These are phyloP conservation scores for Hyperoplus immaculatus DNA, from an alignment of 2,797 vertebrate genomes.

Conservation along the genomic window DNA sequence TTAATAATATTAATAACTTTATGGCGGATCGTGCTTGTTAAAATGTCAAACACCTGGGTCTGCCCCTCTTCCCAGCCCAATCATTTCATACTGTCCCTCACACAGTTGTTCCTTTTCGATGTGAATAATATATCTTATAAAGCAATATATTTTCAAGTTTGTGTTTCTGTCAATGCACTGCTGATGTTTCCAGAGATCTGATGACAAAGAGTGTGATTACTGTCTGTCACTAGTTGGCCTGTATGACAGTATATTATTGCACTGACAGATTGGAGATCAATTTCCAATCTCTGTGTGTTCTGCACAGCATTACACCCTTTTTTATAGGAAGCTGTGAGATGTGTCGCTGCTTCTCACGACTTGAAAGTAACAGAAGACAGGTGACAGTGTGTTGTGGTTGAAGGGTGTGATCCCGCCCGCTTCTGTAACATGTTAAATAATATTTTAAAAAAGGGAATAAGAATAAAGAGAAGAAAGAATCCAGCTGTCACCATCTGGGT, in stretches of 20 bases:
- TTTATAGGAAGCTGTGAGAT: slow-evolving; percentile 11
- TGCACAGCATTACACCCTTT: background rate
- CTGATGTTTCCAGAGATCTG: background rate
- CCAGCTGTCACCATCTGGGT: background rate
- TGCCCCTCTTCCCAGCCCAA: background rate
- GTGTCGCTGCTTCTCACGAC: background rate
- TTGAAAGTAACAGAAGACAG: background rate
- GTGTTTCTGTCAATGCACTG: background rate
- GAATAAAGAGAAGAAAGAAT: background rate
- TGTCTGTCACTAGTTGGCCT: background rate
- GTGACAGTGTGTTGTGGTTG: background rate
- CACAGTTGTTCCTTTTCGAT: background rate
- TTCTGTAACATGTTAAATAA: background rate
- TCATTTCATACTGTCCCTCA: background rate
- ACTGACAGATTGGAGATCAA: background rate
- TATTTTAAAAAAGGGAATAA: background rate
- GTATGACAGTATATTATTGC: background rate
- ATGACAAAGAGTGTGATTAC: background rate
- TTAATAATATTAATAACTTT: background rate
- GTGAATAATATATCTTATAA: background rate
- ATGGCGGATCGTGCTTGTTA: background rate
- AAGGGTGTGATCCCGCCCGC: background rate
- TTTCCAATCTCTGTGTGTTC: slow-evolving; percentile 8
- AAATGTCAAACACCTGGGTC: background rate
- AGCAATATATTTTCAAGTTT: too few species aligned